Conservation (phyloP, 1,140 invertebrate genomes). For the Orchestia grillus region DNA sequence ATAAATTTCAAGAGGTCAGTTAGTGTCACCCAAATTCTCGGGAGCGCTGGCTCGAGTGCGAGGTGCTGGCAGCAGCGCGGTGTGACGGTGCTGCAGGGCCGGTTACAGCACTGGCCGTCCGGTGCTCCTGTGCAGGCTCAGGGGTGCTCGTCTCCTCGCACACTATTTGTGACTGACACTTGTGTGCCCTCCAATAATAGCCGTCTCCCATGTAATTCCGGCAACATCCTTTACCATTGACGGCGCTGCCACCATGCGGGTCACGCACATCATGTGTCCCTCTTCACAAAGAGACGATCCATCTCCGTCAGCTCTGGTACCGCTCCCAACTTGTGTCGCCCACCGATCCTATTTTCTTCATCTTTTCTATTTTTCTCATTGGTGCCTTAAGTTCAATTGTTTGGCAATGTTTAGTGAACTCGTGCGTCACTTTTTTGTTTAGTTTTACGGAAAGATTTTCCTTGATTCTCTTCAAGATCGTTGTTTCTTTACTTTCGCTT, state of each 20-base stretch:
- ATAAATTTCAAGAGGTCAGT: neutral
- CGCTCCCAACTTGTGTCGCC: neutral
- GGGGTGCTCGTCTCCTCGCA: neutral
- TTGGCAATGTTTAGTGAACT: neutral
- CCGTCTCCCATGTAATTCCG: neutral
- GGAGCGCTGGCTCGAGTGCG: neutral
- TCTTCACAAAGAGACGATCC: neutral
- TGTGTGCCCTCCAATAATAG: slow-evolving; percentile 7
- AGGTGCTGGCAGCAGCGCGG: neutral
- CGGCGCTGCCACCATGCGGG: neutral
- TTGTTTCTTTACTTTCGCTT: neutral
- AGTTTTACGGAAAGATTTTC: neutral
- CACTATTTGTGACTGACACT: neutral
- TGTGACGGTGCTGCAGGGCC: neutral
- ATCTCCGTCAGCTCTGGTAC: neutral
- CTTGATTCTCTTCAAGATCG: too few species aligned
- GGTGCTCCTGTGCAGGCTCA: neutral
- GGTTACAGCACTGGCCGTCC: neutral
- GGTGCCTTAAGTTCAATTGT: neutral
- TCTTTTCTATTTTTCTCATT: neutral
- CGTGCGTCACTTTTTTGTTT: neutral
- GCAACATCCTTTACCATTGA: neutral
- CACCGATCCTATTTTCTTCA: neutral
- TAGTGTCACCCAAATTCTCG: neutral
- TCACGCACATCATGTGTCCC: neutral